Evolutionary conservation across 2,113 vertebrate species (phyloP), one percentile per base, ranked within the genome.

Genomic region (Cisticola juncidis): DNA sequence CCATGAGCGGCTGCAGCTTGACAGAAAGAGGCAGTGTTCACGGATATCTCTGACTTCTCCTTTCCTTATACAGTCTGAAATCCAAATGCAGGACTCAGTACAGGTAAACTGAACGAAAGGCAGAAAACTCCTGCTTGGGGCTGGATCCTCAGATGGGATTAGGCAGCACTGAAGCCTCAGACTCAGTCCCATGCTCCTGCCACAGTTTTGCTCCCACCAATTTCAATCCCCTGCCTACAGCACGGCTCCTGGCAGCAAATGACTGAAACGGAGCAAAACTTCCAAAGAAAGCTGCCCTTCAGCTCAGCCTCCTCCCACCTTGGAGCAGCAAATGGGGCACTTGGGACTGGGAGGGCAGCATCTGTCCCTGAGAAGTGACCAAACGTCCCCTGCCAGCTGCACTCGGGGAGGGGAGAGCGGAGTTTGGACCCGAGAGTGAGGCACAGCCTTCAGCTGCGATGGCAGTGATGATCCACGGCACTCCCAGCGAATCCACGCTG

Each of bases 361-460:
- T 5, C 78, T 71, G 51, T 33, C 69, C 56, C 47, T 6, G 15
- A 21, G 35, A 2, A 33, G 19, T 1, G 3, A 47, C 9, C 28
- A 5, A 4, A 0, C 3, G 6, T 54, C 47, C n/a, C 78, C 64
- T 9, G 1, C 6, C 11, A 50, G 69, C 29, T 4, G 16, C 36
- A 2, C 12, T 24, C 13, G 0, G 1, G 12, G 40, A 21, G 31
- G 8, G 2, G 2, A 81, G 23, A 58, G 33, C 0, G 0, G 73
- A 28, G 33, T 24, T 6, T 5, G 60, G 44, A 14, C 0, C 0
- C 0, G 12, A 35, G 36, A 4, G 11, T 0, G 6, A 24, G 23
- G 51, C 38, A 5, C 22, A 77, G 62, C 74, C 74, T 33, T 7
- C 73, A 23, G 1, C 71, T 4, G 61, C 57, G 45, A 6, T 0